Evolutionary conservation across 2,888 invertebrate genomes (phyloP).

Genomic region (Plebejus anna): DNA sequence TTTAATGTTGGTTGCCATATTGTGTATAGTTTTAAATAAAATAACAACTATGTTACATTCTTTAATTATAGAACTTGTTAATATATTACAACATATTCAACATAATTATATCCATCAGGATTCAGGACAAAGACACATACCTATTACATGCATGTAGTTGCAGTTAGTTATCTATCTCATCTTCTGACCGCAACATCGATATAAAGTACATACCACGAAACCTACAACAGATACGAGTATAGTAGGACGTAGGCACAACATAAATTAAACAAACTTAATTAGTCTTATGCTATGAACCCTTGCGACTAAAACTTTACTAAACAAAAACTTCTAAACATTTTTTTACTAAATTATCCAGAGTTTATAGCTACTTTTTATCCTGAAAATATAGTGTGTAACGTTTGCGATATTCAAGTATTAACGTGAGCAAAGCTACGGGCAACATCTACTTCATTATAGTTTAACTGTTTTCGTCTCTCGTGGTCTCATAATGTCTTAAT

Average conservation of each 20-base stretch:
- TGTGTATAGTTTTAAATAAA: neutral
- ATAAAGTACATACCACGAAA: neutral
- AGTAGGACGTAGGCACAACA: no score
- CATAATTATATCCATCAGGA: neutral
- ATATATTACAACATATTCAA: neutral
- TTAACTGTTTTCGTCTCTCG: neutral
- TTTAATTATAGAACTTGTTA: neutral
- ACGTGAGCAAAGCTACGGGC: neutral
- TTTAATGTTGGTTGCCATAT: neutral
- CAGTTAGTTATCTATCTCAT: neutral
- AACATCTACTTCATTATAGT: neutral
- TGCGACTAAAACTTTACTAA: no score
- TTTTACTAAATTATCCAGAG: no score
- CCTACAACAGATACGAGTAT: neutral
- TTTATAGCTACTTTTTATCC: neutral
- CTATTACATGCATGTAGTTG: neutral
- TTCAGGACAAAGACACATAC: no score
- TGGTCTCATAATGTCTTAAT: slow-evolving; percentile 16
- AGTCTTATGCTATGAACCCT: no score
- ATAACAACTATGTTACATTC: no score
- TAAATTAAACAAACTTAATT: no score
- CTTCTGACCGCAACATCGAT: neutral
- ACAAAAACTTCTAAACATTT: no score
- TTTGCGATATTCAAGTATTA: no score
- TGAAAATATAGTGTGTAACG: no score